These are phyloP conservation scores for Pyrgus malvae DNA, from an alignment of 2,888 invertebrate genomes.

Conservation along the genomic window DNA sequence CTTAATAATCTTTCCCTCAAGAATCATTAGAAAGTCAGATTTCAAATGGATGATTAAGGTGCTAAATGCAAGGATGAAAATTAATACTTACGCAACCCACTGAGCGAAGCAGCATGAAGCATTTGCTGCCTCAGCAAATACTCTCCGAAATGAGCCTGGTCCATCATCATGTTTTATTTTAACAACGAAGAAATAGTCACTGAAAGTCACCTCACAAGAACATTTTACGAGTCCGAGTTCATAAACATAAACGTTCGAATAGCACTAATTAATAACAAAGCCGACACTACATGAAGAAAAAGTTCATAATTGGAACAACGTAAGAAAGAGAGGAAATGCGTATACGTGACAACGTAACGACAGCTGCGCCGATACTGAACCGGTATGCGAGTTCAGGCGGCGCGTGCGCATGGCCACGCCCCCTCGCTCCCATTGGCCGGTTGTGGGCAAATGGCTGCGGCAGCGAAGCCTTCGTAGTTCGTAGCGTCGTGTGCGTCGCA, in stretches of 20 bases:
- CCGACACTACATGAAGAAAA: slow-evolving; percentile 51
- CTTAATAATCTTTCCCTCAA: too few relatives aligned
- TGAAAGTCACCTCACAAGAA: slow-evolving; percentile 62
- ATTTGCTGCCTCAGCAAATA: slow-evolving; percentile 77
- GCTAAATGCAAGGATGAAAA: not conserved
- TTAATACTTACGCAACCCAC: slow-evolving; percentile 66
- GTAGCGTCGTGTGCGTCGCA: slow-evolving; percentile 47
- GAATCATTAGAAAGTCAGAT: too few relatives aligned
- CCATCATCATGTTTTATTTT: slow-evolving; percentile 80
- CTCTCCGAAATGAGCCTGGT: slow-evolving; percentile 75
- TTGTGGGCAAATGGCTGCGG: slow-evolving; percentile 55
- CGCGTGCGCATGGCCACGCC: slow-evolving; percentile 73
- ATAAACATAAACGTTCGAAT: too few relatives aligned
- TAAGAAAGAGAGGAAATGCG: slow-evolving; percentile 37
- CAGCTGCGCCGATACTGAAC: slow-evolving; percentile 73
- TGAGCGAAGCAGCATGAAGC: slow-evolving; percentile 73
- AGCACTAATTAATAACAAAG: slow-evolving; percentile 37
- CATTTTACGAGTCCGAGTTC: slow-evolving; percentile 48
- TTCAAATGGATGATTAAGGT: too few relatives aligned
- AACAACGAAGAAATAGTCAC: slow-evolving; percentile 40
- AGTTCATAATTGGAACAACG: slow-evolving; percentile 62
- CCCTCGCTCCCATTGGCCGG: slow-evolving; percentile 53
- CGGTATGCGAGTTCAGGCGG: slow-evolving; percentile 55
- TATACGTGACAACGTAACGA: slow-evolving; percentile 59
- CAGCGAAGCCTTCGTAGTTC: slow-evolving; percentile 55